phyloP scores from a whole-genome alignment of 2,113 vertebrate genomes.

The Polyodon spathula region DNA sequence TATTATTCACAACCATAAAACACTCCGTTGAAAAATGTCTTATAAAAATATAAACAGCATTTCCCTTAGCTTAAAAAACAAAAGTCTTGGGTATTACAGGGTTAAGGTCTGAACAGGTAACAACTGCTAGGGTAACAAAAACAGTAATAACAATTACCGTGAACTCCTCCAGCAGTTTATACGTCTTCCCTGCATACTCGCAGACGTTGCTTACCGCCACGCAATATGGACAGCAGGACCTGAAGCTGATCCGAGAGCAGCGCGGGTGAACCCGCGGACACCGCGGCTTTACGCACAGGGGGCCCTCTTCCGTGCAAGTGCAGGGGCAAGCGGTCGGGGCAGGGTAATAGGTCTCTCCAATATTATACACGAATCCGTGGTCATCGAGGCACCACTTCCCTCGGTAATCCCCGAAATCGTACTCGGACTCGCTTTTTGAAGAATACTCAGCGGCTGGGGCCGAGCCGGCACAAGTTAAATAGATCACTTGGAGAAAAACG shows the following conservation, averaged over 20 bases:
- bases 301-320: constrained; percentile 60
- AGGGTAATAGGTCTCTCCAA: constrained; percentile 58
- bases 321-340: constrained; percentile 53
- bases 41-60: too few species aligned
- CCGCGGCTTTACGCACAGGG: constrained; percentile 51
- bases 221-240: constrained; percentile 58
- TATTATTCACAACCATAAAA: too few species aligned
- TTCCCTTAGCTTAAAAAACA: too few species aligned
- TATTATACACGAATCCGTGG: constrained; percentile 56
- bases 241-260: constrained; percentile 54
- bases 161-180: constrained; percentile 58
- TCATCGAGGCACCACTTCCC: constrained; percentile 63
- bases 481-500: background rate
- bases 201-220: constrained; percentile 54
- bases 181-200: constrained; percentile 50
- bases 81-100: too few species aligned
- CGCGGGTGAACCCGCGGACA: constrained; percentile 59
- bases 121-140: too few species aligned
- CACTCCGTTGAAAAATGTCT: too few species aligned
- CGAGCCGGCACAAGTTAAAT: background rate
- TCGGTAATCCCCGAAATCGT: constrained; percentile 60
- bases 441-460: constrained; percentile 35
- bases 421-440: constrained; percentile 46
- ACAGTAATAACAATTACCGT: constrained; percentile 42
- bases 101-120: too few species aligned